Base-by-base conservation (phyloP, 1,140 invertebrate species). In the Tetramorium simillimum region DNA sequence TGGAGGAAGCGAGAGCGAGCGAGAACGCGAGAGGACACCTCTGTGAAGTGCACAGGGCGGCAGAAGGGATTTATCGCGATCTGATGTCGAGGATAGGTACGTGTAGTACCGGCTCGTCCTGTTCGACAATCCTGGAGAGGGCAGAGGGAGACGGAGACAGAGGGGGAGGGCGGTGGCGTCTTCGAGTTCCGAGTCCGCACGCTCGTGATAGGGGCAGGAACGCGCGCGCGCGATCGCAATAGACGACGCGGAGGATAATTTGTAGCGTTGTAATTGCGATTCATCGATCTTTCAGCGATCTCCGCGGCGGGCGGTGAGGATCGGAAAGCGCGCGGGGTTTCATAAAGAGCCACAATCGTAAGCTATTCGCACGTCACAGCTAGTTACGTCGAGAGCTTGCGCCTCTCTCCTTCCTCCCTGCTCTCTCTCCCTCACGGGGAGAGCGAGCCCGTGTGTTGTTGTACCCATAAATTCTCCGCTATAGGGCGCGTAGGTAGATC, bases 401-500 rank as follows among this genome's bases (percentile, higher is more conserved):
- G 12, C n/a, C 58, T 78, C 33, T 80, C 62, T 24, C 28, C 53
- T n/a, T 40, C 46, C 33, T 33, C 33, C 33, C 33, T 33, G 33
- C 3, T 33, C 40, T 16, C 70, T 37, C 63, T 16, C 49, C 76
- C 62, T 86, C 75, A 73, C n/a, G n/a, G n/a, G n/a, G n/a, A n/a
- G n/a, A n/a, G n/a, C n/a, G n/a, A n/a, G 69, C 86, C 88, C 21
- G 28, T 77, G 28, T 77, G 78, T 24, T 76, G 85, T 86, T 70
- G 88, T 73, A 63, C 84, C 77, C 70, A 72, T 89, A 89, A 90
- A 89, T 90, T 72, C 37, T 77, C n/a, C 24, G 33, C 51, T 85
- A 58, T 60, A 63, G 85, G 80, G 80, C 37, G 85, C 88, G 88
- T 90, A 90, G 88, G 85, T 86, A 90, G 88, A 89, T 89, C 77